Conservation (phyloP, 2,888 invertebrate species). For the Archaeoteleia sp. region DNA sequence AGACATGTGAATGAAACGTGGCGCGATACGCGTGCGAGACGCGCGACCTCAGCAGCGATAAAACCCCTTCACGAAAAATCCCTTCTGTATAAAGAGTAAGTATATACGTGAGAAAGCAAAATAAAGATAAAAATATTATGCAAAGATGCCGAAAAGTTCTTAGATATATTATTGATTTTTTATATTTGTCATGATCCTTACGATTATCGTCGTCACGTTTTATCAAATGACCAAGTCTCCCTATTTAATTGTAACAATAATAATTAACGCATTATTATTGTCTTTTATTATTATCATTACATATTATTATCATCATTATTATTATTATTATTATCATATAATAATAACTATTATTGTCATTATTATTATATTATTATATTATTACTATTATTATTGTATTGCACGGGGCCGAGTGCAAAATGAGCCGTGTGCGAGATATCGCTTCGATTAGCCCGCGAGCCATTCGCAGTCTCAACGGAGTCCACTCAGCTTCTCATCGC, state of each 20-base stretch:
- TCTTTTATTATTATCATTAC: conserved; percentile 58
- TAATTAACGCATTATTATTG: conserved; percentile 60
- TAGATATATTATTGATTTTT: conserved; percentile 53
- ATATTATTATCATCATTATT: conserved; percentile 51
- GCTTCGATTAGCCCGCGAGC: conserved; percentile 46
- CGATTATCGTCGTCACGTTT: conserved; percentile 52
- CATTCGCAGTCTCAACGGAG: conserved; percentile 26
- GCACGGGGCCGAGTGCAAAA: conserved; percentile 61
- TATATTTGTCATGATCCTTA: conserved; percentile 40
- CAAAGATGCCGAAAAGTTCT: conserved; percentile 60
- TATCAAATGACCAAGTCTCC: conserved; percentile 47
- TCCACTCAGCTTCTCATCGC: conserved; percentile 48
- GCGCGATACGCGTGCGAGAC: conserved; percentile 51
- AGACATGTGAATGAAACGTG: conserved; percentile 38
- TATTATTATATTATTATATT: conserved; percentile 59
- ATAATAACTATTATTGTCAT: conserved; percentile 57
- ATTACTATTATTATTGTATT: conserved; percentile 56
- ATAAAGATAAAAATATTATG: conserved; percentile 42
- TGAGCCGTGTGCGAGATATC: conserved; percentile 54
- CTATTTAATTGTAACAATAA: conserved; percentile 50
- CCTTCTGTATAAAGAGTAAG: conserved; percentile 74
- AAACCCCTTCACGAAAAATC: conserved; percentile 65
- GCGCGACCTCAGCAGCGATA: conserved; percentile 54
- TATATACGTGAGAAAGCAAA: conserved; percentile 61
- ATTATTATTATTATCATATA: conserved; percentile 41